Evolutionary conservation across 2,113 vertebrate species (phyloP).

Genomic region (Trematomus loennbergii): DNA sequence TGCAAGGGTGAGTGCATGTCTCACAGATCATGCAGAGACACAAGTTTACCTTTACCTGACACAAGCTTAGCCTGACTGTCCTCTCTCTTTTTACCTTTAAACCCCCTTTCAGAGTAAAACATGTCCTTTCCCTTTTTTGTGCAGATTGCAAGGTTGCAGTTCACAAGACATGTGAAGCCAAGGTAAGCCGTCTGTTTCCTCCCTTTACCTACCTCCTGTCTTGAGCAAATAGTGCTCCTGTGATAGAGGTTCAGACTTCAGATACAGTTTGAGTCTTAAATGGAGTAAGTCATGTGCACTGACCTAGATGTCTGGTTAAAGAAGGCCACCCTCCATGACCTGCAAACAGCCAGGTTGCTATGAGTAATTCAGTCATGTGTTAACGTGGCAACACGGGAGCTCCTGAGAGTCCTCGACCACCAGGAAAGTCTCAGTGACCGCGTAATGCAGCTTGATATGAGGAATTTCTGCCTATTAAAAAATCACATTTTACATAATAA

Average conservation of each 20-base stretch:
- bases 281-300: constrained; percentile 63
- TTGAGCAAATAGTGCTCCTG: constrained; percentile 16
- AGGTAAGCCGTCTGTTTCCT: constrained; percentile 55
- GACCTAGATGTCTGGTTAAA: constrained; percentile 71
- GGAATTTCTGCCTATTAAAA: constrained; percentile 9
- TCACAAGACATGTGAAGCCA: constrained; percentile 71
- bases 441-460: neutral
- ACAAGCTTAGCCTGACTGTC: constrained; percentile 10
- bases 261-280: constrained; percentile 47
- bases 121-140: constrained; percentile 20
- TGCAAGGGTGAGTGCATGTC: constrained; percentile 72
- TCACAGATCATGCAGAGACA: constrained; percentile 24
- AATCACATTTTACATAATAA: neutral
- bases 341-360: constrained; percentile 51
- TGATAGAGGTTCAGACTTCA: constrained; percentile 23
- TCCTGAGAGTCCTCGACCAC: neutral
- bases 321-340: constrained; percentile 41
- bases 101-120: constrained; percentile 11
- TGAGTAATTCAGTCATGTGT: constrained; percentile 61
- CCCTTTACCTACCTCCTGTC: neutral
- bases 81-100: constrained; percentile 5
- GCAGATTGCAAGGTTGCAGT: constrained; percentile 75
- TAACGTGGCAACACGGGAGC: constrained; percentile 20
- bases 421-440: neutral
- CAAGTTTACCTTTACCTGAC: neutral